Evolutionary conservation across 2,797 vertebrate genomes (phyloP).

Genomic region (Fistularia tabacaria): DNA sequence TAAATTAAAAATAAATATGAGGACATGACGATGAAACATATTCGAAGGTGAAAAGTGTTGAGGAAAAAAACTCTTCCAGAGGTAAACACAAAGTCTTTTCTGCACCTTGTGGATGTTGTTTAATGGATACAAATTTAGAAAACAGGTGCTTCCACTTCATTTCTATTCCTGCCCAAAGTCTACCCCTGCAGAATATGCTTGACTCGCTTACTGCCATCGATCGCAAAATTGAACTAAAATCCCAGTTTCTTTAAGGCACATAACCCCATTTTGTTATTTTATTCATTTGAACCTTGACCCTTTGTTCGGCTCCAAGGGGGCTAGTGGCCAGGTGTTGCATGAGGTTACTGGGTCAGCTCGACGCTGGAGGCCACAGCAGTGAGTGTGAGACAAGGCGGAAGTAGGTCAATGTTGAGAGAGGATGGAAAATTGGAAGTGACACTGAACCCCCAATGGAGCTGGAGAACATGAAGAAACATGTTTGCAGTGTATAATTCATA

Average conservation of each 20-base stretch:
- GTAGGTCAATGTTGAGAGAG: slow-evolving; percentile 48
- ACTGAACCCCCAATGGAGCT: slow-evolving; percentile 24
- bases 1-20: too few relatives aligned
- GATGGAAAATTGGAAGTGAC: slow-evolving; percentile 49
- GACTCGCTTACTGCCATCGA: too few relatives aligned
- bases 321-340: slow-evolving; percentile 42
- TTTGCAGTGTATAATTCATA: not conserved
- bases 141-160: slow-evolving; percentile 6
- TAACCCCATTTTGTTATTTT: slow-evolving; percentile 21
- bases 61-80: not conserved
- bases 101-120: slow-evolving; percentile 6
- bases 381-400: slow-evolving; percentile 41
- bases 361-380: slow-evolving; percentile 29
- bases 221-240: too few relatives aligned
- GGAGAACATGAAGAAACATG: slow-evolving; percentile 13
- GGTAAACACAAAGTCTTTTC: not conserved
- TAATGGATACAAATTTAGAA: not conserved
- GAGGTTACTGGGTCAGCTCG: slow-evolving; percentile 49
- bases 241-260: slow-evolving; percentile 1
- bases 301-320: slow-evolving; percentile 24
- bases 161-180: too few relatives aligned
- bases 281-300: slow-evolving; percentile 39
- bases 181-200: too few relatives aligned
- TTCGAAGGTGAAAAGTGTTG: too few relatives aligned
- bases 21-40: too few relatives aligned